A percentile compares a stretch with the other conserved stretches of the same genome.
These are phyloP conservation scores for Athene cunicularia DNA, from an alignment of 2,113 vertebrate species.

Conservation along the genomic window DNA sequence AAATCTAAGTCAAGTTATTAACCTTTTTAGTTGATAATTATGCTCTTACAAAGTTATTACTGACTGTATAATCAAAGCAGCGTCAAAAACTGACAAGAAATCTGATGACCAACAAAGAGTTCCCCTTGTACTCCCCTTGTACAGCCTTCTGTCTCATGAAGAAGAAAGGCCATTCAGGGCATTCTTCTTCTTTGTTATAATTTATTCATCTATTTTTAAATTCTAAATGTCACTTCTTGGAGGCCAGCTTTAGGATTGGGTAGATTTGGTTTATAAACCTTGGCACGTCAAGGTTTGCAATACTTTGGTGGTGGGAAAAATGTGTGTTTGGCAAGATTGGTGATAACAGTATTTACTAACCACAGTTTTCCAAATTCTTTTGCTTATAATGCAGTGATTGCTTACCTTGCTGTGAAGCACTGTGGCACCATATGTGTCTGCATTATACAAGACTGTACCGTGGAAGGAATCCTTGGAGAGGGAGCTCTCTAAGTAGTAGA, in stretches of 20 bases:
- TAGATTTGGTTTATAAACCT: not conserved
- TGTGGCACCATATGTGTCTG: not conserved
- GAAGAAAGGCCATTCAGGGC: not conserved
- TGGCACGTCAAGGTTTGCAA: fast-evolving
- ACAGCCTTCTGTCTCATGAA: not conserved
- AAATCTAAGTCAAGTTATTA: not conserved
- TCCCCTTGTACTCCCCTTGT: not conserved
- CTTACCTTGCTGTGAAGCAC: not conserved
- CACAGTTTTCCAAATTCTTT: not conserved
- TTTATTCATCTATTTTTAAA: not conserved
- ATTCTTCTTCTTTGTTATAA: not conserved
- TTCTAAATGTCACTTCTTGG: not conserved
- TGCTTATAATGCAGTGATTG: not conserved
- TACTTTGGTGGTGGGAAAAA: not conserved
- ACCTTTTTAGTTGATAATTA: not conserved
- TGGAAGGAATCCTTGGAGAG: not conserved
- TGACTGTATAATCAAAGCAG: not conserved
- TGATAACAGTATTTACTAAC: not conserved
- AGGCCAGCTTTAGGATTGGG: not conserved
- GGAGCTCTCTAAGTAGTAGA: not conserved
- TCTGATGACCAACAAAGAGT: not conserved
- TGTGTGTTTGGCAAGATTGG: fast-evolving
- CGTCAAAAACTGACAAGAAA: not conserved
- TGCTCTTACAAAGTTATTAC: not conserved
- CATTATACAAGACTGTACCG: not conserved